phyloP scores from a whole-genome alignment of 2,113 vertebrate genomes.

The Syrrhaptes paradoxus region DNA sequence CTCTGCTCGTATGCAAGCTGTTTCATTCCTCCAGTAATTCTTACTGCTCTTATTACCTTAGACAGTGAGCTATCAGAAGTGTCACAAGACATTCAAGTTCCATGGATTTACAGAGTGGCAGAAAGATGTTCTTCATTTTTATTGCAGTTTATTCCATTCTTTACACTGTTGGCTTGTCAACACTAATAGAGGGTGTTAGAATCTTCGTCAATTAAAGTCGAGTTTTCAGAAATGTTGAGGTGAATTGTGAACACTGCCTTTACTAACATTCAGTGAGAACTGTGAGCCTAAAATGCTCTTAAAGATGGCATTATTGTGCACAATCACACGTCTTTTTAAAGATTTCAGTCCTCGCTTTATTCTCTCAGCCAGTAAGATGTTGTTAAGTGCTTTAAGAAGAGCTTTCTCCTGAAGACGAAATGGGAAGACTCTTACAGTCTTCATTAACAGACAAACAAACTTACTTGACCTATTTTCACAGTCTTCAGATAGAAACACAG shows the following conservation, averaged over 20 bases:
- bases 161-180: not conserved
- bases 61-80: not conserved
- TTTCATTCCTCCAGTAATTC: not conserved
- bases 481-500: conserved; percentile 21
- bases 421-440: not conserved
- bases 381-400: not conserved
- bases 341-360: not conserved
- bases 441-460: conserved; percentile 38
- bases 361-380: not conserved
- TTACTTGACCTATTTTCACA: conserved; percentile 36
- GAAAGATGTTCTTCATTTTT: not conserved
- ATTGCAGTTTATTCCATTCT: not conserved
- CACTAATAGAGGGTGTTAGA: not conserved
- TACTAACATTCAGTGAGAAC: not conserved
- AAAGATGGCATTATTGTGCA: not conserved
- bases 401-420: not conserved
- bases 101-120: not conserved
- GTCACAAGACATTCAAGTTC: not conserved
- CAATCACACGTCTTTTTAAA: not conserved
- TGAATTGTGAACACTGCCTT: not conserved
- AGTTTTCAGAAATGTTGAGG: not conserved
- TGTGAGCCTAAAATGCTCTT: not conserved
- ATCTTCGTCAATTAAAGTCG: not conserved
- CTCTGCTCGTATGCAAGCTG: not conserved
- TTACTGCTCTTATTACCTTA: not conserved